Evolutionary conservation across 2,888 invertebrate species (phyloP).

Genomic region (Melieria crassipennis): DNA sequence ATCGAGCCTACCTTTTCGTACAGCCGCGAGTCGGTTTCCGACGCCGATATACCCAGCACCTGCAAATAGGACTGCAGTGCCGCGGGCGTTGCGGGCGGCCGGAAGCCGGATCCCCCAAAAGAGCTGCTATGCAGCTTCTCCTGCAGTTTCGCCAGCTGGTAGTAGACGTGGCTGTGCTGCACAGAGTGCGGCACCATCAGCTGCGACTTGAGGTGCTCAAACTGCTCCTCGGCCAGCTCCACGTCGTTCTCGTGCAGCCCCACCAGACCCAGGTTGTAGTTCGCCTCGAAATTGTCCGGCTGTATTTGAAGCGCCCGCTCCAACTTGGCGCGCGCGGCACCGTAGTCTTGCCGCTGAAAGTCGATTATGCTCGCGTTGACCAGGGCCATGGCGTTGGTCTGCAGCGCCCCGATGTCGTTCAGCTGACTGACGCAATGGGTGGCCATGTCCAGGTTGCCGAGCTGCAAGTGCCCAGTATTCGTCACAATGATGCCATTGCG

Average conservation of each 20-base stretch:
- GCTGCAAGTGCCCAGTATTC: slow-evolving; percentile 66
- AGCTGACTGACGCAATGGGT: slow-evolving; percentile 78
- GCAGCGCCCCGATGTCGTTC: slow-evolving; percentile 72
- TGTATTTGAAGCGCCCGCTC: slow-evolving; percentile 82
- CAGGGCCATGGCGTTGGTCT: slow-evolving; percentile 82
- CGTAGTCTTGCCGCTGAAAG: slow-evolving; percentile 74
- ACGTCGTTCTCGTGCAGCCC: slow-evolving; percentile 70
- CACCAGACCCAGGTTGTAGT: slow-evolving; percentile 79
- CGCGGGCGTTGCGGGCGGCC: slow-evolving; percentile 62
- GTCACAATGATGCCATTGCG: not conserved
- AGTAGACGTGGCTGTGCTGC: slow-evolving; percentile 70
- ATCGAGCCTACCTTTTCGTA: slow-evolving; percentile 90
- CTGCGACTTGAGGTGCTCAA: slow-evolving; percentile 73
- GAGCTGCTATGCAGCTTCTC: slow-evolving; percentile 67
- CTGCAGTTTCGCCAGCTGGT: slow-evolving; percentile 81
- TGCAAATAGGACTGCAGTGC: slow-evolving; percentile 77
- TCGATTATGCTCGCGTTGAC: slow-evolving; percentile 88
- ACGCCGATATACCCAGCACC: slow-evolving; percentile 82
- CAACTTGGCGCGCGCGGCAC: slow-evolving; percentile 77
- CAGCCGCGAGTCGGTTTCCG: slow-evolving; percentile 86
- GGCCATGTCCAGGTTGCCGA: slow-evolving; percentile 82
- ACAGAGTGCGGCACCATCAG: slow-evolving; percentile 57
- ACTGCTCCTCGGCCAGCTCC: slow-evolving; percentile 81
- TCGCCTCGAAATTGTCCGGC: slow-evolving; percentile 83
- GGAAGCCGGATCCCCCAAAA: slow-evolving; percentile 40